Percentiles rank a stretch among this genome's conserved stretches.
These are phyloP conservation scores for Heterodera filipjevi DNA, from an alignment of 2,888 invertebrate genomes.

Conservation along the genomic window DNA sequence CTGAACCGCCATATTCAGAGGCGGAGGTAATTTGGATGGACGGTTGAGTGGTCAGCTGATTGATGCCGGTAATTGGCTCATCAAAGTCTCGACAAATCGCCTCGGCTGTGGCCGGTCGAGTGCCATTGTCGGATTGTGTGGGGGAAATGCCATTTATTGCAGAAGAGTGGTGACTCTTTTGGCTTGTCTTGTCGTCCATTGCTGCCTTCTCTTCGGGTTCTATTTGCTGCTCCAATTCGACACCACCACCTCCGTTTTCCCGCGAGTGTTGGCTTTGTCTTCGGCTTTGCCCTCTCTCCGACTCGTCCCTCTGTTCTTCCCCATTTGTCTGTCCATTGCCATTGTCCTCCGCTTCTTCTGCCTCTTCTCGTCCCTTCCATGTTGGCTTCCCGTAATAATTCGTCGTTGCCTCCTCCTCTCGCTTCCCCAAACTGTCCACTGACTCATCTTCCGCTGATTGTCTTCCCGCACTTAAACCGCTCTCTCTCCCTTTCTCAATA, in stretches of 20 bases:
- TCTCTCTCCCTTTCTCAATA: neutral
- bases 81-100: neutral
- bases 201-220: no score
- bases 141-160: slow-evolving; percentile 22
- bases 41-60: slow-evolving; percentile 35
- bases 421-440: neutral
- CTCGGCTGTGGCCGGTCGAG: neutral
- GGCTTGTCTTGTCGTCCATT: no score
- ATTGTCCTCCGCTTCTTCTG: neutral
- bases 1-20: slow-evolving; percentile 41
- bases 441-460: neutral
- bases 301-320: no score
- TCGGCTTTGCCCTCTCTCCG: no score
- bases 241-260: no score
- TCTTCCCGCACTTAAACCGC: neutral
- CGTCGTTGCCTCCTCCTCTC: neutral
- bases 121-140: neutral
- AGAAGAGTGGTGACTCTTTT: no score
- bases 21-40: slow-evolving; percentile 48
- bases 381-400: neutral
- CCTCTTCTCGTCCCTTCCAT: neutral
- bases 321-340: no score
- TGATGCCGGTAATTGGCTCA: neutral
- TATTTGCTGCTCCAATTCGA: no score
- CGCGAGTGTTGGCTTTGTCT: no score